These are phyloP conservation scores for Carlito syrichta DNA, from an alignment of 2,113 vertebrate genomes.

Conservation along the genomic window DNA sequence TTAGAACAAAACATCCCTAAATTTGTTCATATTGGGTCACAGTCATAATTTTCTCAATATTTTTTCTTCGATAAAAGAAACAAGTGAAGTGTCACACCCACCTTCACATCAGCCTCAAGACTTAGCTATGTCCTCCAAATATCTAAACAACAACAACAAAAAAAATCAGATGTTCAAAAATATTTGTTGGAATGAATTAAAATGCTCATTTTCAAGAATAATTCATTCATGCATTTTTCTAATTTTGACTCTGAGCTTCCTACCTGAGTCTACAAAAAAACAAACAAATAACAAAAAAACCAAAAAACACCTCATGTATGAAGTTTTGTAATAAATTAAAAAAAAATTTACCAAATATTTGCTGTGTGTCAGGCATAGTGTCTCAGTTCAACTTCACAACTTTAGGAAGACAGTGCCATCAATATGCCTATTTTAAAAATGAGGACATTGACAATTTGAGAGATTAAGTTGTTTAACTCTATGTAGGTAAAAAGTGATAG, in stretches of 20 bases:
- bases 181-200: neutral
- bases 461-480: neutral
- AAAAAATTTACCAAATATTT: neutral
- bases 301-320: neutral
- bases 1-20: neutral
- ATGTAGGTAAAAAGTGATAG: neutral
- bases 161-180: neutral
- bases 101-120: neutral
- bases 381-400: neutral
- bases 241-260: neutral
- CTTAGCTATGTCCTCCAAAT: neutral
- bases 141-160: neutral
- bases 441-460: neutral
- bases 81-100: neutral
- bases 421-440: neutral
- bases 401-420: neutral
- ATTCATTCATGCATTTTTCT: neutral
- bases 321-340: neutral
- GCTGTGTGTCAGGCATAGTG: neutral
- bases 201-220: neutral
- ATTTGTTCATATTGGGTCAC: neutral
- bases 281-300: too few species aligned
- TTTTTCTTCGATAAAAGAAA: neutral
- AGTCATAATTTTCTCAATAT: neutral
- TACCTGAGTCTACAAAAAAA: neutral